Evolutionary conservation across 2,888 invertebrate species (phyloP), one percentile per base, ranked within the genome.

Genomic region (Epistrophe eligans): DNA sequence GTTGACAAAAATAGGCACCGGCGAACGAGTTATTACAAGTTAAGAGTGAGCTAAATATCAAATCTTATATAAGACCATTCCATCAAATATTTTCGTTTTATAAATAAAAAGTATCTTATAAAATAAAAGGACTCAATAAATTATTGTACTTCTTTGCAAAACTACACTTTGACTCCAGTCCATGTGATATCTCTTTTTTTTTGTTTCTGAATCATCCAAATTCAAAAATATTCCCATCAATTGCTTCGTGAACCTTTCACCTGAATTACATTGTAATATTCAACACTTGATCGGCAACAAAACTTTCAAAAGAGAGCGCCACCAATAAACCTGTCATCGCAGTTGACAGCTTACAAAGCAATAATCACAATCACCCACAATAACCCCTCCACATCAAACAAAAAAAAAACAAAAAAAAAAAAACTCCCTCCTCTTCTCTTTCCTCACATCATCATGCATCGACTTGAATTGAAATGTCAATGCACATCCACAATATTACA

Each of bases 261-360:
- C 17, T 70, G 55, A 24, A 43, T 50, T 35, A 28, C 8, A 24
- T 24, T 24, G 1, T 24, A 24, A 24, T 24, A 55, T 55, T 28
- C 64, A 45, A 50, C 32, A 35, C 15, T 70, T 38, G 55, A 70
- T 70, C 40, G 70, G 8, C 11, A 70, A 24, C 24, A 40, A 55
- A 24, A 55, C 40, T 55, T 70, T 55, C 71, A 73, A 77, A 82
- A 52, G 82, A 74, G 50, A 70, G 70, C 71, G 79, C 76, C 84
- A 84, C 76, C 81, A 85, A 85, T 85, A 85, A 85, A 85, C 57
- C 81, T 81, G 77, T 81, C 84, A 81, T 72, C 84, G 8, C n/a
- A 50, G 62, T 32, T 79, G 67, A 84, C 79, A 79, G 43, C 70
- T 52, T 52, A 66, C 76, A 62, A 74, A 79, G 62, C 67, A 74